Evolutionary conservation across 2,113 vertebrate genomes (phyloP).

Genomic region (Callospermophilus lateralis): DNA sequence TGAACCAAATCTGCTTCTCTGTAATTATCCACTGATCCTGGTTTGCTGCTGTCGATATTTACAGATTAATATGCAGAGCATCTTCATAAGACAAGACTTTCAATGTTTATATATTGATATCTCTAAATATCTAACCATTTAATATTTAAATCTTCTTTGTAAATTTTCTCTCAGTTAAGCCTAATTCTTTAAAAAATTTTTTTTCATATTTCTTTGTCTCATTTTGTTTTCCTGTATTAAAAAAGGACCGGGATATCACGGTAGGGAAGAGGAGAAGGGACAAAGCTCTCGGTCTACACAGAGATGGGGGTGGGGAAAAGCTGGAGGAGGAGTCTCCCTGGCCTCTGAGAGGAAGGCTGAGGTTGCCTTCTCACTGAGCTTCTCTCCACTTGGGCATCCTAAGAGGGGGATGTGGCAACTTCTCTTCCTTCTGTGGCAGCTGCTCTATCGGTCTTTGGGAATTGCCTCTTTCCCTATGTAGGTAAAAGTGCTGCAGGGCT

Average conservation of each 20-base stretch:
- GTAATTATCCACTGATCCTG: not conserved
- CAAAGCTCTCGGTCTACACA: not conserved
- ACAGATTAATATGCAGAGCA: not conserved
- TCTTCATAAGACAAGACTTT: not conserved
- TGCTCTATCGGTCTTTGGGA: not conserved
- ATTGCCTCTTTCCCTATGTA: slow-evolving; percentile 37
- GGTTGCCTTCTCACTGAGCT: not conserved
- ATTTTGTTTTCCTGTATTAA: slow-evolving; percentile 69
- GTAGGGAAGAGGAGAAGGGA: not conserved
- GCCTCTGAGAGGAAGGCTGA: slow-evolving; percentile 4
- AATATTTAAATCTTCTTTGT: not conserved
- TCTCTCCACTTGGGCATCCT: not conserved
- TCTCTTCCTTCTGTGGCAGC: not conserved
- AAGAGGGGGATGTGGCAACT: not conserved
- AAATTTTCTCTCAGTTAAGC: not conserved
- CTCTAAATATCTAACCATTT: too few species aligned
- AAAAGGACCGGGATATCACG: slow-evolving; percentile 41
- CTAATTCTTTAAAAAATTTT: not conserved
- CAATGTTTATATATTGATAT: not conserved
- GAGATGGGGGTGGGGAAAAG: slow-evolving; percentile 4
- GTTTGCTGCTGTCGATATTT: not conserved
- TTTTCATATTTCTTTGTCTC: slow-evolving; percentile 1
- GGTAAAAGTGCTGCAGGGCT: slow-evolving; percentile 88
- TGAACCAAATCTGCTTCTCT: not conserved
- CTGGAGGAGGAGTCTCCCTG: not conserved